phyloP scores from a whole-genome alignment of 2,113 vertebrate genomes.

The Alaudala cheleensis region DNA sequence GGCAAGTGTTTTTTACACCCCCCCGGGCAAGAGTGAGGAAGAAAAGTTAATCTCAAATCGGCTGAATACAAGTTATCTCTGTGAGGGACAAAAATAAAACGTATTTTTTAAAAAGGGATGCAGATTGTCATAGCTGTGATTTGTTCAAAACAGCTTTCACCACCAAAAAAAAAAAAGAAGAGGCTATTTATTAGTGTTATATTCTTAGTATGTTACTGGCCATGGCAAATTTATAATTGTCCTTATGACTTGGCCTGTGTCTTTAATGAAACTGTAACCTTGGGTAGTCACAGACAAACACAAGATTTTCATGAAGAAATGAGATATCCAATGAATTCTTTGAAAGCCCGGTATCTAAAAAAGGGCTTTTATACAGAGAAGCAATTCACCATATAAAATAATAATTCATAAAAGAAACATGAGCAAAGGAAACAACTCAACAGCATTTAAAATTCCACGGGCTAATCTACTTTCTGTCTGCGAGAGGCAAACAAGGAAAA shows the following conservation, averaged over 20 bases:
- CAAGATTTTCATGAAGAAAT: constrained; percentile 77
- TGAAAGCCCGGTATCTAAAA: constrained; percentile 76
- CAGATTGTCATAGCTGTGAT: background rate
- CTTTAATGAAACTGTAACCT: constrained; percentile 65
- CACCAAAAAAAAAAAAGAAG: background rate
- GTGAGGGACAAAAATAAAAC: background rate
- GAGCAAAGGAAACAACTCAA: constrained; percentile 86
- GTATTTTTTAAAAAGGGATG: background rate
- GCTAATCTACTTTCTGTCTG: constrained; percentile 81
- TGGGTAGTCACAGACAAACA: constrained; percentile 71
- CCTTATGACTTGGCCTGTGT: constrained; percentile 46
- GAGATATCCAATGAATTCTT: constrained; percentile 75
- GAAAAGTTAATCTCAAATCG: background rate
- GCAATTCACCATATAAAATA: constrained; percentile 83
- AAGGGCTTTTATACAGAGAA: constrained; percentile 83
- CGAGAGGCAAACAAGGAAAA: constrained; percentile 73
- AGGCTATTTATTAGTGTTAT: background rate
- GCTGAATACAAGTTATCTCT: background rate
- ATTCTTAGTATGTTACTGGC: constrained; percentile 64
- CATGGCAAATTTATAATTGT: constrained; percentile 36
- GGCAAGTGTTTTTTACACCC: background rate
- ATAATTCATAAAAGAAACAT: constrained; percentile 92
- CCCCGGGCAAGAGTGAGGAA: background rate
- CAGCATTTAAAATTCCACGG: constrained; percentile 80
- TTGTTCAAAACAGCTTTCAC: background rate